Conservation (phyloP, 2,888 invertebrate species). For the Xestia xanthographa region DNA sequence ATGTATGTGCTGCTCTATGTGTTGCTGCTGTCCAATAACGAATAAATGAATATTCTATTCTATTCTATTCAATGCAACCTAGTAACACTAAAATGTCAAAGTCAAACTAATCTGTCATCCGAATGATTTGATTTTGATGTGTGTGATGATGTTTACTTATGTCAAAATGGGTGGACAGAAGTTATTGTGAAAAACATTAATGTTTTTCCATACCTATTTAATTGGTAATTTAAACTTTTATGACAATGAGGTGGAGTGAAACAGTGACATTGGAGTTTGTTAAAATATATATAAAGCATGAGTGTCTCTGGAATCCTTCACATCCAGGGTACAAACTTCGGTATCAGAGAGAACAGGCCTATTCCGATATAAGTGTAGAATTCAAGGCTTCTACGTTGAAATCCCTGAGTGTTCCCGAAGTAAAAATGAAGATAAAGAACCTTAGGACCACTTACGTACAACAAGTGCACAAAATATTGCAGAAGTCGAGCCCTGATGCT, state of each 20-base stretch:
- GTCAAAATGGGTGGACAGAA: slow-evolving; percentile 16
- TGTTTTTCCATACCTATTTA: slow-evolving; percentile 2
- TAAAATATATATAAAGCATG: slow-evolving; percentile 86
- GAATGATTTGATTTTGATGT: not conserved
- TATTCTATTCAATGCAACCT: too few species aligned
- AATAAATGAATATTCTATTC: too few species aligned
- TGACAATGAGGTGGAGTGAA: slow-evolving; percentile 87
- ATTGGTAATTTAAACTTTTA: slow-evolving; percentile 10
- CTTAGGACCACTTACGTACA: slow-evolving; percentile 87
- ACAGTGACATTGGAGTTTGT: slow-evolving; percentile 86
- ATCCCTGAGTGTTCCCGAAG: slow-evolving; percentile 79
- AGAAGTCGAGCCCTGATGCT: slow-evolving; percentile 81
- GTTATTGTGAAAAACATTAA: slow-evolving; percentile 25
- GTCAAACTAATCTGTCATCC: not conserved
- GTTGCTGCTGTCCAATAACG: too few species aligned
- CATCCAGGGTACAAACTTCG: slow-evolving; percentile 83
- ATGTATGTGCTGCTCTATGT: too few species aligned
- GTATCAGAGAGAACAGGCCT: slow-evolving; percentile 82
- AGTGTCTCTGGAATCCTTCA: slow-evolving; percentile 87
- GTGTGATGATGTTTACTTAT: slow-evolving; percentile 10
- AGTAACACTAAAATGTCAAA: not conserved
- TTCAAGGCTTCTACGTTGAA: slow-evolving; percentile 80
- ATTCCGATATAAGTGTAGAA: slow-evolving; percentile 77
- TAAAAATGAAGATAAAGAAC: slow-evolving; percentile 88
- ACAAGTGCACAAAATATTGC: slow-evolving; percentile 86